These are phyloP conservation scores for Poeciliopsis prolifica DNA, from an alignment of 2,113 vertebrate species.

Conservation along the genomic window DNA sequence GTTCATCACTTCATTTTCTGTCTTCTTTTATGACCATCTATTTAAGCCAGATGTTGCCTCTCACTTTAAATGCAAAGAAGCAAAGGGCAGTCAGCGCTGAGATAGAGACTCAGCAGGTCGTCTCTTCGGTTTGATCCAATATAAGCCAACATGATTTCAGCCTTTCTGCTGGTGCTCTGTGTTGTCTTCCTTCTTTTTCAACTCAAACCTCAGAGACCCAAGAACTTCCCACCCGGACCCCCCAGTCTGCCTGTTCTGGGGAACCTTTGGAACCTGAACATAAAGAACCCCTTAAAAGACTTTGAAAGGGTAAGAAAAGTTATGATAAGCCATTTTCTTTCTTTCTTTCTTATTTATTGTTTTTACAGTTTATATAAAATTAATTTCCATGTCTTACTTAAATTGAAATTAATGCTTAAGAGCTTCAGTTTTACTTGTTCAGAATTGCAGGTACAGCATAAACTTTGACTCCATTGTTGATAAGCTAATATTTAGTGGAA, in stretches of 20 bases:
- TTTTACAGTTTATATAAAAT: background rate
- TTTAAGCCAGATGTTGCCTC: background rate
- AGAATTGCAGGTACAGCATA: background rate
- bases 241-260: constrained; percentile 68
- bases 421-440: background rate
- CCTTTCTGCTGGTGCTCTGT: constrained; percentile 60
- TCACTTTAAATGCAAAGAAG: constrained; percentile 13
- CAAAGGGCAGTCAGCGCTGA: background rate
- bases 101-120: background rate
- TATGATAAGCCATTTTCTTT: background rate
- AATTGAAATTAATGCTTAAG: background rate
- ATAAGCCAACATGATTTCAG: constrained; percentile 56
- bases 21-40: background rate
- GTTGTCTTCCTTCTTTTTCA: constrained; percentile 56
- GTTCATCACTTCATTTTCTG: background rate
- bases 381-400: background rate
- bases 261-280: constrained; percentile 66
- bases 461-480: background rate
- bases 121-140: background rate
- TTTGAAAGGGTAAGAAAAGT: constrained; percentile 9
- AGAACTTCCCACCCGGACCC: constrained; percentile 80
- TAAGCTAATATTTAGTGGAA: background rate
- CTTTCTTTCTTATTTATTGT: background rate
- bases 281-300: constrained; percentile 31
- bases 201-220: constrained; percentile 59